Evolutionary conservation across 2,888 invertebrate species (phyloP), one percentile per base, ranked within the genome.

Genomic region (Congeria kusceri): DNA sequence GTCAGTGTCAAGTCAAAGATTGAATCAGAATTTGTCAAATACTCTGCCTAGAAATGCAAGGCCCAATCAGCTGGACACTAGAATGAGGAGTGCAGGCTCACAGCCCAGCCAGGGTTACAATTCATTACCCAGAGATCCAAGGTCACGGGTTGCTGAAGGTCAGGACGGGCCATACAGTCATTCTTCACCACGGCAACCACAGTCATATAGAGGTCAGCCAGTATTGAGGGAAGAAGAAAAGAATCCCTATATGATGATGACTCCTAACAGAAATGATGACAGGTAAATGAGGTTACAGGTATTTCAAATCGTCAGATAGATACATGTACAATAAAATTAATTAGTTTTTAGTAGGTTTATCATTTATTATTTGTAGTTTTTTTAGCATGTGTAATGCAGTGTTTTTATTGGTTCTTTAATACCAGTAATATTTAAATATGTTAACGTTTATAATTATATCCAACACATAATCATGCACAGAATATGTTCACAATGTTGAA

Each of bases 221-320:
- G 39, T 57, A 27, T 27, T 47, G 46, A 65, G 53, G 46, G 61
- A 62, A 49, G 62, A 63, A 23, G 77, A 81, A 25, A 58, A 77
- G 49, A 83, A 83, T 29, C 83, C 83, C 20, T 83, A 83, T 56
- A 83, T 83, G 83, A 83, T 83, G 83, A 58, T 71, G 56, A 80
- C 83, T 20, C 83, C 80, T 20, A 66, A 77, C n/a, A 61, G 39
- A 39, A 39, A 39, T 15, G 39, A 9, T 5, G 39, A 7, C 11
- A 39, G 39, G 39, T 39, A 39, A 11, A 13, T 39, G 1, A 39
- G 9, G 39, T 9, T 32, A 4, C 4, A 4, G 11, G 11, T 32
- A 32, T 32, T 32, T 32, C 32, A 32, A 39, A 39, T 39, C 13
- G 9, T 13, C 39, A 11, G 11, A 15, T 39, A 5, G 11, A 13